These are phyloP conservation scores for Chrysocyon brachyurus DNA, from an alignment of 2,797 vertebrate species.

Conservation along the genomic window DNA sequence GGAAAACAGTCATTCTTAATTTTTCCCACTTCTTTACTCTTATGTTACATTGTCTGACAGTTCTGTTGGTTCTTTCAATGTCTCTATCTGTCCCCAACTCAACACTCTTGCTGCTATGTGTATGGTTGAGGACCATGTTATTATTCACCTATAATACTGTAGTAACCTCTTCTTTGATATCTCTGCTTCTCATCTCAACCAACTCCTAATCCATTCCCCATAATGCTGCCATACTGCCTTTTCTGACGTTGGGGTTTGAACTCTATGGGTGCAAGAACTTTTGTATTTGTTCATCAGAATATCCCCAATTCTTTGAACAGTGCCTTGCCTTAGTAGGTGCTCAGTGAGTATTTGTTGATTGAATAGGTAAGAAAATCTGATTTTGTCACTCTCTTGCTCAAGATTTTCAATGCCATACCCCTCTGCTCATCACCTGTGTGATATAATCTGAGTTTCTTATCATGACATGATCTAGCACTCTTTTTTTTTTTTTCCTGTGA, in stretches of 20 bases:
- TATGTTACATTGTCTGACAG: background rate
- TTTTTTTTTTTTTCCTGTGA: background rate
- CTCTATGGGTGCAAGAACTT: background rate
- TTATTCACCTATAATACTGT: background rate
- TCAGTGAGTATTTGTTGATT: background rate
- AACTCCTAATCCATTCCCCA: background rate
- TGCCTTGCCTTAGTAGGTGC: background rate
- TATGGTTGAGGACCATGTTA: background rate
- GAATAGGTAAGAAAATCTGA: background rate
- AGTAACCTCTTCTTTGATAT: background rate
- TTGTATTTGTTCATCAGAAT: background rate
- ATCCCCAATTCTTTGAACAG: background rate
- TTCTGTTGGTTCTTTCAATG: background rate
- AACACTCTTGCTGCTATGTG: background rate
- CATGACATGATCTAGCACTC: background rate
- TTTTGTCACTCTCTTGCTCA: background rate
- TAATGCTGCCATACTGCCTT: background rate
- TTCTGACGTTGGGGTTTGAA: background rate
- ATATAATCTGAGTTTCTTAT: background rate
- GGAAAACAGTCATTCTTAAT: background rate
- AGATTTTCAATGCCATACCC: background rate
- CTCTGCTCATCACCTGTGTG: background rate
- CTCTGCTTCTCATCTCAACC: background rate
- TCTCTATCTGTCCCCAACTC: background rate
- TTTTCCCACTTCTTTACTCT: background rate